Conservation (phyloP, 2,888 invertebrate genomes). For the Phorcus lineatus region DNA sequence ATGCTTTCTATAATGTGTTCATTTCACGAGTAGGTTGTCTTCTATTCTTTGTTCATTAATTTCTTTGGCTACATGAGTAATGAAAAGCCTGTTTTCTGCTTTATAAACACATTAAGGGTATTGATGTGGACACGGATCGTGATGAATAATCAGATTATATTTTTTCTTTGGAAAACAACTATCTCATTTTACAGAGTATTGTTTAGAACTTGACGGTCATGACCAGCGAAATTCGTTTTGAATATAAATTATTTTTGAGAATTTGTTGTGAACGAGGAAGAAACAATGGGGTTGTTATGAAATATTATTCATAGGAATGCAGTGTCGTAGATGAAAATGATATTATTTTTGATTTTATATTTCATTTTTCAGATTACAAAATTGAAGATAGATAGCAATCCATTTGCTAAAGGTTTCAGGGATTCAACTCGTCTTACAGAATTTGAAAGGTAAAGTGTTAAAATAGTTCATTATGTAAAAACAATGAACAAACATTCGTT, state of each 20-base stretch:
- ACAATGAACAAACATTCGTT: no score
- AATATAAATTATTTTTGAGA: no score
- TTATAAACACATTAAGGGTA: not conserved
- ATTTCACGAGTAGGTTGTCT: not conserved
- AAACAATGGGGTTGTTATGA: no score
- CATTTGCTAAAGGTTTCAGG: slow-evolving; percentile 98
- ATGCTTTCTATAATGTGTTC: not conserved
- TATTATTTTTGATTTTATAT: not conserved
- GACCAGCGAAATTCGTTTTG: no score
- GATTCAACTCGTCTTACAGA: slow-evolving; percentile 91
- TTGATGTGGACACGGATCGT: no score
- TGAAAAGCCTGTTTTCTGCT: not conserved
- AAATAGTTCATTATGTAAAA: no score
- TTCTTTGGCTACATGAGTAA: not conserved
- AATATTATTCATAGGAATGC: no score
- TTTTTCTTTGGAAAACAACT: not conserved
- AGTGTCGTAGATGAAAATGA: no score
- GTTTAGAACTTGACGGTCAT: no score
- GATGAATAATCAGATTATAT: not conserved
- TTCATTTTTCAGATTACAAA: slow-evolving; percentile 89
- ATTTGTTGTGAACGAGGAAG: no score
- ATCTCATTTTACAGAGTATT: not conserved
- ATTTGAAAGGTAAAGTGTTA: slow-evolving; percentile 73
- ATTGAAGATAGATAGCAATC: slow-evolving; percentile 98
- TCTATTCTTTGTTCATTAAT: no score